Conservation (phyloP, 2,888 invertebrate species). For the Phytoseiulus persimilis region DNA sequence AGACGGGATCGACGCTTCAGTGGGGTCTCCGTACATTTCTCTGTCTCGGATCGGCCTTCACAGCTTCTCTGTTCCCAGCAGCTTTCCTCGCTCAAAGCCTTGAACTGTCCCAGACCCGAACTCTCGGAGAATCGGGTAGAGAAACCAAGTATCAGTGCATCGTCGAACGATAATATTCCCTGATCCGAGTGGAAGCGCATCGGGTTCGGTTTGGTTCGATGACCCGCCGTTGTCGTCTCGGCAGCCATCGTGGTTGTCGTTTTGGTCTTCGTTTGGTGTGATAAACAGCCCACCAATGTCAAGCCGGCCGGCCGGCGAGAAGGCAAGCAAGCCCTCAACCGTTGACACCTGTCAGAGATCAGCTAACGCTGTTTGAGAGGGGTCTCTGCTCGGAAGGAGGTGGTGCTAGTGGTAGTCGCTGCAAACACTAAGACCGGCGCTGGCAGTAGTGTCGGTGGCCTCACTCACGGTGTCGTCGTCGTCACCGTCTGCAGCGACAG, state of each 20-base stretch:
- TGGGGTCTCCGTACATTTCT: too few species aligned
- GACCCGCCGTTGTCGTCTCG: not conserved
- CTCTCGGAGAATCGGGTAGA: not conserved
- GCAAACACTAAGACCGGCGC: not conserved
- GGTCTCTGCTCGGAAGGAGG: not conserved
- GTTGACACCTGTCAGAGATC: slow-evolving; percentile 5
- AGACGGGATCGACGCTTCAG: too few species aligned
- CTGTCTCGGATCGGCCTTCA: too few species aligned
- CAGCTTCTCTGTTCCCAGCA: not conserved
- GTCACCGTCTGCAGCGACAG: not conserved
- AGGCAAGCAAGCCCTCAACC: not conserved
- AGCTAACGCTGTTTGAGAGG: not conserved
- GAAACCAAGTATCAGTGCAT: not conserved
- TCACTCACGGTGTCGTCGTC: not conserved
- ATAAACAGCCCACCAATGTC: not conserved
- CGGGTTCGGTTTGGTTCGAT: not conserved
- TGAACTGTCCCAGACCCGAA: not conserved
- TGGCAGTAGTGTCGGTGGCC: not conserved
- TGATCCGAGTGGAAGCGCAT: not conserved
- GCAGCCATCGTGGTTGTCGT: not conserved
- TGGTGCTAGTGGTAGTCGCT: not conserved
- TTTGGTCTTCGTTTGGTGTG: slow-evolving; percentile 5
- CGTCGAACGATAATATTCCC: not conserved
- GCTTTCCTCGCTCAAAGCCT: not conserved
- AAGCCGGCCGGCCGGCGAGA: not conserved